Evolutionary conservation across 1,140 invertebrate genomes (phyloP).

Genomic region (Dreissena polymorpha): DNA sequence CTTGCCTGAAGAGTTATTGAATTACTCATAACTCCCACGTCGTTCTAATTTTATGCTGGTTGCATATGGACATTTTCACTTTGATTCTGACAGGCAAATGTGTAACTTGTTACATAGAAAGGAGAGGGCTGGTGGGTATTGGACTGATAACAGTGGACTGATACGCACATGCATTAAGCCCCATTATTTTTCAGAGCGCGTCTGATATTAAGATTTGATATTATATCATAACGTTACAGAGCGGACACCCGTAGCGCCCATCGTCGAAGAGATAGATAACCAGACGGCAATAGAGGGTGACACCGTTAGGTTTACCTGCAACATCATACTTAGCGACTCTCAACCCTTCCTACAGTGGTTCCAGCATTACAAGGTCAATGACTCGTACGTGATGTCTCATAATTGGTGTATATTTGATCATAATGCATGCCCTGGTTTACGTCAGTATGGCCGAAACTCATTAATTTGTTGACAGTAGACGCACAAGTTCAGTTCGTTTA

Average conservation of each 20-base stretch:
- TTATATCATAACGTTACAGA: constrained; percentile 82
- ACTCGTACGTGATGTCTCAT: constrained; percentile 70
- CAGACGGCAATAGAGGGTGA: constrained; percentile 86
- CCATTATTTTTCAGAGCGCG: neutral
- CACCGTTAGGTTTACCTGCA: constrained; percentile 86
- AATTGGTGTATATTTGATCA: neutral
- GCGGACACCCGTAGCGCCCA: constrained; percentile 87
- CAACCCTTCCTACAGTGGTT: constrained; percentile 89
- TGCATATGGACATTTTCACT: too few species aligned
- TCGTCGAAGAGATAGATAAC: constrained; percentile 86
- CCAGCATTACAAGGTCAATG: constrained; percentile 81
- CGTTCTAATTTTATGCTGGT: too few species aligned
- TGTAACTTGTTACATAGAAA: neutral
- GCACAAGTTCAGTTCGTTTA: neutral
- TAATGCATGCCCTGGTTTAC: too few species aligned
- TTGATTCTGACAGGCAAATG: neutral
- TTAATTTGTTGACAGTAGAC: too few species aligned
- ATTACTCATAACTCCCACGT: too few species aligned
- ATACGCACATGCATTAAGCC: neutral
- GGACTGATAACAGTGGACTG: neutral
- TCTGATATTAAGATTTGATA: neutral
- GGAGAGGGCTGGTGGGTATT: neutral
- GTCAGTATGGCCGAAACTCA: too few species aligned
- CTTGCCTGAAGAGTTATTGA: too few species aligned
- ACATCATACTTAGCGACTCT: constrained; percentile 86